These are phyloP conservation scores for Molossus molossus DNA, from an alignment of 2,797 vertebrate species.

Conservation along the genomic window DNA sequence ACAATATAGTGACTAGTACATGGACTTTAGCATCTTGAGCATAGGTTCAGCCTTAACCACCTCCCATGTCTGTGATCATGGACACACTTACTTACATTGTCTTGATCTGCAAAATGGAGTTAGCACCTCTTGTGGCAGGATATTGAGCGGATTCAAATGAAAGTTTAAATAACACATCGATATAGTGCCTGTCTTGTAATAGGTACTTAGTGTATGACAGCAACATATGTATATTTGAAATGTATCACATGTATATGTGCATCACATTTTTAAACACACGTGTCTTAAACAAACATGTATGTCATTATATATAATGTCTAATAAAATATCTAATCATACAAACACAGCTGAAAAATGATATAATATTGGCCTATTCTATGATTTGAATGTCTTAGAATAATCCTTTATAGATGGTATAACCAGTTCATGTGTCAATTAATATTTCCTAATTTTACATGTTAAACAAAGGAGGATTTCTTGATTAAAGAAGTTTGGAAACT, in stretches of 20 bases:
- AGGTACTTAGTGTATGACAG: not conserved
- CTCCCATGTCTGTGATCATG: not conserved
- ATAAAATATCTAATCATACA: not conserved
- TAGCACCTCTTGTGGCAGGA: not conserved
- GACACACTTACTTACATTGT: not conserved
- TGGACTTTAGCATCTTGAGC: not conserved
- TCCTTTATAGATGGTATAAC: not conserved
- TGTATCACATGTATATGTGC: not conserved
- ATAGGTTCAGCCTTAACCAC: not conserved
- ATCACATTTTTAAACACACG: not conserved
- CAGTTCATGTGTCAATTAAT: not conserved
- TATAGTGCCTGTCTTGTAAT: not conserved
- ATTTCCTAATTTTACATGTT: constrained; percentile 9
- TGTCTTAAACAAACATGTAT: not conserved
- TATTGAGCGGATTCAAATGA: not conserved
- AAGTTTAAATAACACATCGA: not conserved
- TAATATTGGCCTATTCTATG: not conserved
- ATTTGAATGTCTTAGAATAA: constrained; percentile 32
- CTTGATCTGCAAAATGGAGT: not conserved
- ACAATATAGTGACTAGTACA: not conserved
- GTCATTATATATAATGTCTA: not conserved
- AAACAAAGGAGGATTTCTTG: constrained; percentile 1
- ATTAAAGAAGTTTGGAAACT: not conserved
- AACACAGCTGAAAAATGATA: not conserved
- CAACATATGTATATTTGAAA: not conserved